Base-by-base conservation (phyloP, 2,888 invertebrate species). In the Synanthedon formicaeformis region DNA sequence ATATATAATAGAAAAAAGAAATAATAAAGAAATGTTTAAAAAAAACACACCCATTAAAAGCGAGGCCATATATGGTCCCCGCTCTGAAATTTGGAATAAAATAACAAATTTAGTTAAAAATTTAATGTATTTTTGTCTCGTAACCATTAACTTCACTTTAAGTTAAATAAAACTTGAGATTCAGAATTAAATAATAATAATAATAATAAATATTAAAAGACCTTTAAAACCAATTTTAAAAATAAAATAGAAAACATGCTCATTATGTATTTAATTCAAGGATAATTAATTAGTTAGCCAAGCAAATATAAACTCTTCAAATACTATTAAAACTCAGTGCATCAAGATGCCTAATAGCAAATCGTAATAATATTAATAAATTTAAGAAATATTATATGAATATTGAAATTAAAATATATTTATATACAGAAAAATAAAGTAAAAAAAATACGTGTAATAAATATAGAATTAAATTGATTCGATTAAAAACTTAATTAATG, bases 271-370 rank as follows among this genome's bases (percentile, higher is more conserved):
- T 34, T 8, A 34, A 34, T 34, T 34, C 27, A 34, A 6, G 27
- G 27, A 34, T 0, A 8, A 23, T 41, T 41, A 13, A 45, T 45
- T 45, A 45, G 45, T 13, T 13, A 45, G 4, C 6, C 45, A 45
- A 45, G 45, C 45, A 45, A 45, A 45, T 12, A 13, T 8, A 45
- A 23, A 45, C 13, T 45, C 13, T 13, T 45, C 45, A 45, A 45
- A 13, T 4, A 12, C 3, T 45, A 3, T 45, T n/a, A 45, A 45
- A 62, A 66, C 55, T 67, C 54, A 65, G 78, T 80, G 81, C 78
- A 71, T 59, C 67, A 74, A 73, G 83, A 86, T 86, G 84, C 84
- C 77, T 34, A 75, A 60, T 68, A 73, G 75, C 73, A 73, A 72
- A 71, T 60, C 65, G 73, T 77, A 72, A 61, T 69, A 72, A 61